Base-by-base conservation (phyloP, 2,888 invertebrate genomes). In the Caenorhabditis wallacei region DNA sequence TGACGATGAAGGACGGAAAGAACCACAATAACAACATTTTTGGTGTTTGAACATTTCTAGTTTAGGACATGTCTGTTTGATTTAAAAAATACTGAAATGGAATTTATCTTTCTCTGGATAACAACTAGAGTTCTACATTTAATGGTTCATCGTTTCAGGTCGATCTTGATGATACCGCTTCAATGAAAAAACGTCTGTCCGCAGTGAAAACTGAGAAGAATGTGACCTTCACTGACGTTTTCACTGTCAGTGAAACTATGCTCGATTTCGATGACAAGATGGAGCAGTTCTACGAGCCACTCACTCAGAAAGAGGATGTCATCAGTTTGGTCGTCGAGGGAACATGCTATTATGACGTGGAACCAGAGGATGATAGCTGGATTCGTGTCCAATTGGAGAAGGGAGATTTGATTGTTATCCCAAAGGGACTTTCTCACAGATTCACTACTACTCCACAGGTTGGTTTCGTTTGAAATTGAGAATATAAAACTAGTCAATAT, bases 381-480 rank as follows among this genome's bases (percentile, higher is more conserved):
- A 84, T 90, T 72, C 88, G 90, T 16, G 84, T 90, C 11, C 89
- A 89, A 18, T 24, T 88, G 30, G 90, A 90, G 80, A 84, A 86
- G 26, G 90, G 90, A 30, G 90, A 90, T 72, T 76, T 90, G 70
- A 85, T 90, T 64, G 88, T 90, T 40, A 89, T 90, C 68, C 90
- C 90, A 7, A 88, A 88, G 79, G 89, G 88, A 43, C 66, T 85
- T 18, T 82, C 88, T 13, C 87, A 89, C 56, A 82, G 90, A 11
- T 90, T 88, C 87, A 90, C 90, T 18, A 84, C 84, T 53, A 90
- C 90, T 72, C 89, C 90, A 30, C 87, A 87, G 87, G 89, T 89
- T 59, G 10, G 30, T 24, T 4, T 20, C 26, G 13, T 13, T 43
- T 61, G 13, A 40, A 35, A 35, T 35, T 35, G 4, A 10, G 10